phyloP scores from a whole-genome alignment of 2,797 vertebrate species.

The Phylloscopus collybita region DNA sequence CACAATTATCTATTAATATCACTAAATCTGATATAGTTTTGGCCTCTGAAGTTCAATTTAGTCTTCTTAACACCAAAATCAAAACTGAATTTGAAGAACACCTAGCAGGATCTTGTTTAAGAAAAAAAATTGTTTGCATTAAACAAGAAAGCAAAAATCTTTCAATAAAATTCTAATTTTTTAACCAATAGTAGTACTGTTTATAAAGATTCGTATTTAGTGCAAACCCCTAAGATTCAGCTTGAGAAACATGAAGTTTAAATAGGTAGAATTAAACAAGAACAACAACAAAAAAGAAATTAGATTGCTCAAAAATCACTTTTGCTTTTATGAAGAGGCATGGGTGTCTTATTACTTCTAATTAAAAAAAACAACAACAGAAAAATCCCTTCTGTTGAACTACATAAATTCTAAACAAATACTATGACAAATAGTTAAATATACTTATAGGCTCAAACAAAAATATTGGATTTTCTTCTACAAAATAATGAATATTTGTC shows the following conservation, averaged over 20 bases:
- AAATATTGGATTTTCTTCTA: not conserved
- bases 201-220: not conserved
- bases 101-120: not conserved
- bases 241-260: not conserved
- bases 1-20: not conserved
- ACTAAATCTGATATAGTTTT: not conserved
- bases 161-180: not conserved
- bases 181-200: not conserved
- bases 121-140: not conserved
- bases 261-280: not conserved
- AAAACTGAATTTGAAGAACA: not conserved
- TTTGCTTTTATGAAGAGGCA: not conserved
- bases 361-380: not conserved
- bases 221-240: not conserved
- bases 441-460: not conserved
- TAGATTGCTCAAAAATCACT: not conserved
- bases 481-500: not conserved
- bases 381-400: not conserved
- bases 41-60: not conserved
- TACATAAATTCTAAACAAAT: not conserved
- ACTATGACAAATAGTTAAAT: not conserved
- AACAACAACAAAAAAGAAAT: not conserved
- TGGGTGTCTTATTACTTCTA: not conserved
- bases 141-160: not conserved
- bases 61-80: not conserved